A percentile compares a stretch with the other conserved stretches of the same genome.
phyloP scores from a whole-genome alignment of 2,888 invertebrate genomes.

The Seira musarum region DNA sequence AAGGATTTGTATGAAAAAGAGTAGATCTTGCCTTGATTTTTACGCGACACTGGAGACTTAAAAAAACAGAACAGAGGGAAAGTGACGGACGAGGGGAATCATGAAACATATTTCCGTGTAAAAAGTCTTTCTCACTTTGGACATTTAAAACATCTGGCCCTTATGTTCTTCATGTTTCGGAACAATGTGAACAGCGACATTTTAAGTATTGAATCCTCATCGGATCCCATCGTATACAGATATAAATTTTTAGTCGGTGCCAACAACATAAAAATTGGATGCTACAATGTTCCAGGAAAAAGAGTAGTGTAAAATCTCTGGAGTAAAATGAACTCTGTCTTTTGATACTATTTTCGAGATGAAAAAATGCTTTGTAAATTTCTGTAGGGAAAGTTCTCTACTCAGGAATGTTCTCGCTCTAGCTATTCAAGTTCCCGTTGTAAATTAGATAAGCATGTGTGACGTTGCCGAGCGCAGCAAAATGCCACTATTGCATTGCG shows the following conservation, averaged over 20 bases:
- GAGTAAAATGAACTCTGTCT: slow-evolving; percentile 11
- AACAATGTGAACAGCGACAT: not conserved
- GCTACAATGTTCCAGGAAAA: slow-evolving; percentile 8
- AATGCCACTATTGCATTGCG: slow-evolving; percentile 12
- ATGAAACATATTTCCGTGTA: not conserved
- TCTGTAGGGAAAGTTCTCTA: not conserved
- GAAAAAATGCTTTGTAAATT: slow-evolving; percentile 1
- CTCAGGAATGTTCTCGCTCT: slow-evolving; percentile 57
- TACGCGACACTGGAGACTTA: slow-evolving; percentile 1
- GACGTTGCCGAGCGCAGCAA: not conserved
- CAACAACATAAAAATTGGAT: slow-evolving; percentile 6
- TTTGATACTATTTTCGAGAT: not conserved
- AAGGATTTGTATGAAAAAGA: too few species aligned
- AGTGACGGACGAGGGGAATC: slow-evolving; percentile 4
- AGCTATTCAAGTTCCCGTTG: not conserved
- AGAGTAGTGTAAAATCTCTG: slow-evolving; percentile 3
- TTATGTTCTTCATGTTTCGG: too few species aligned
- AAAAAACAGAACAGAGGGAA: not conserved
- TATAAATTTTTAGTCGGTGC: slow-evolving; percentile 2
- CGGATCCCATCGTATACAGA: not conserved
- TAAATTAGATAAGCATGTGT: slow-evolving; percentile 49
- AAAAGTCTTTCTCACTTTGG: not conserved
- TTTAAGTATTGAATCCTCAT: not conserved
- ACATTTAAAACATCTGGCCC: slow-evolving; percentile 13
- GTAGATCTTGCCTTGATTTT: too few species aligned